Conservation (phyloP, 2,113 vertebrate species). For the Blennius ocellaris region DNA sequence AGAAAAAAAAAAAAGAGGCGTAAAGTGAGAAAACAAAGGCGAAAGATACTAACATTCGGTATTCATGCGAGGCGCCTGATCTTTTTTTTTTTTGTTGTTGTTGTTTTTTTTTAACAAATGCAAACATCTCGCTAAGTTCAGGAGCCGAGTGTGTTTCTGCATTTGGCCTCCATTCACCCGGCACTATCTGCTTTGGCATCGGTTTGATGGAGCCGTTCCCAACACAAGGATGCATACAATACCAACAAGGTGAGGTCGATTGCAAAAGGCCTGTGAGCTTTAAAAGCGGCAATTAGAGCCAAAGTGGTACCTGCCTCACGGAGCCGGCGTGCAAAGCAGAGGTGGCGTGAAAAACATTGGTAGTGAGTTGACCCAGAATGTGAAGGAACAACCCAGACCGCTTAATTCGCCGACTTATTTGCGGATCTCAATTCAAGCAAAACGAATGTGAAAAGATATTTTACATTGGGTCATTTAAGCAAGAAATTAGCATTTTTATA, state of each 20-base stretch:
- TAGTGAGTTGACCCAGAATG: too few species aligned
- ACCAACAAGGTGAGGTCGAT: constrained; percentile 8
- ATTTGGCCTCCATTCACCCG: constrained; percentile 4
- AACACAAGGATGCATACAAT: constrained; percentile 20
- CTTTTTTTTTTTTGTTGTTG: background rate
- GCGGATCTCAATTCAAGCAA: too few species aligned
- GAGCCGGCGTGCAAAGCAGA: background rate
- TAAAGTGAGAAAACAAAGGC: background rate
- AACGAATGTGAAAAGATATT: too few species aligned
- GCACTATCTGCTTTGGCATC: constrained; percentile 20
- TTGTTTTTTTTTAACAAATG: background rate
- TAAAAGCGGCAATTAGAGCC: constrained; percentile 35
- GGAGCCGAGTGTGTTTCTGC: constrained; percentile 26
- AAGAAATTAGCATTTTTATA: too few species aligned
- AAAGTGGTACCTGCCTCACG: constrained; percentile 12
- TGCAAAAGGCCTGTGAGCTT: constrained; percentile 28
- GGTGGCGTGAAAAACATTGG: background rate
- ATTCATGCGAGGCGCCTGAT: too few species aligned
- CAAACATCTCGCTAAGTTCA: constrained; percentile 8
- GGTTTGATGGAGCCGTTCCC: constrained; percentile 14
- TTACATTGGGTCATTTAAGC: too few species aligned
- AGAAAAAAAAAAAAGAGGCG: background rate
- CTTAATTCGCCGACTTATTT: too few species aligned
- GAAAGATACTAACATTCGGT: background rate
- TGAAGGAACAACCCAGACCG: too few species aligned